Conservation (phyloP, 2,797 vertebrate species). For the Apogon hyalosoma region DNA sequence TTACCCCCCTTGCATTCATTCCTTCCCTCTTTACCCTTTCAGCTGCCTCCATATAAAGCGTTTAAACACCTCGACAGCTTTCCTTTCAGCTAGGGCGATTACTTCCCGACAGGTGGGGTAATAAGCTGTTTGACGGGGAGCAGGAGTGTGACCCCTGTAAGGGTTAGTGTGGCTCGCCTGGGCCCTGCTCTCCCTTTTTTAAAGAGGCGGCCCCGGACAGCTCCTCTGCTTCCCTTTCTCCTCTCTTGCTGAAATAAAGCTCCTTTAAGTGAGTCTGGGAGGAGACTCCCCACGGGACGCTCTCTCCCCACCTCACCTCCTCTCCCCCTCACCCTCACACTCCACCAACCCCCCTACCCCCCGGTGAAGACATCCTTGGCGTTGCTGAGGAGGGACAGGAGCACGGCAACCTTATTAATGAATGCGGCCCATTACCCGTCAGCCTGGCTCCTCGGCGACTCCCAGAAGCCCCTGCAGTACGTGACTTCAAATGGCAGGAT, state of each 20-base stretch:
- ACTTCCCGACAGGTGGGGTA: slow-evolving; percentile 96
- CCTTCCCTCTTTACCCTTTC: slow-evolving; percentile 76
- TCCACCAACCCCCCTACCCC: slow-evolving; percentile 71
- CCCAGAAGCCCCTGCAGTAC: slow-evolving; percentile 98
- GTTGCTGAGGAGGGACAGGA: slow-evolving; percentile 96
- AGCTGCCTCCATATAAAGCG: slow-evolving; percentile 83
- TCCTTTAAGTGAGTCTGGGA: slow-evolving; percentile 97
- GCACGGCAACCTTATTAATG: slow-evolving; percentile 98
- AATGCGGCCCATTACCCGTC: slow-evolving; percentile 99
- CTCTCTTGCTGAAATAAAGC: slow-evolving; percentile 96
- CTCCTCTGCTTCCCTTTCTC: slow-evolving; percentile 88
- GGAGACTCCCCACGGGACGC: slow-evolving; percentile 78
- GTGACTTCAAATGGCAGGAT: slow-evolving; percentile 99
- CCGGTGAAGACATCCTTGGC: slow-evolving; percentile 91
- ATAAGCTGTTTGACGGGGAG: slow-evolving; percentile 96
- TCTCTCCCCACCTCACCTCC: slow-evolving; percentile 67
- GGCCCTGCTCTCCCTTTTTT: slow-evolving; percentile 75
- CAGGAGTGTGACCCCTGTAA: slow-evolving; percentile 85
- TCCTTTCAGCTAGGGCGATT: slow-evolving; percentile 91
- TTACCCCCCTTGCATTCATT: slow-evolving; percentile 65
- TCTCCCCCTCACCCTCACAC: slow-evolving; percentile 48
- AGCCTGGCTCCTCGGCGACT: slow-evolving; percentile 96
- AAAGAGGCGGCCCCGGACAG: slow-evolving; percentile 70
- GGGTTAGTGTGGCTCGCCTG: slow-evolving; percentile 85
- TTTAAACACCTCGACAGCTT: slow-evolving; percentile 86